A percentile compares a stretch with the other conserved stretches of the same genome.
Conservation (phyloP, 2,797 vertebrate species). For the Spatula versicolor region DNA sequence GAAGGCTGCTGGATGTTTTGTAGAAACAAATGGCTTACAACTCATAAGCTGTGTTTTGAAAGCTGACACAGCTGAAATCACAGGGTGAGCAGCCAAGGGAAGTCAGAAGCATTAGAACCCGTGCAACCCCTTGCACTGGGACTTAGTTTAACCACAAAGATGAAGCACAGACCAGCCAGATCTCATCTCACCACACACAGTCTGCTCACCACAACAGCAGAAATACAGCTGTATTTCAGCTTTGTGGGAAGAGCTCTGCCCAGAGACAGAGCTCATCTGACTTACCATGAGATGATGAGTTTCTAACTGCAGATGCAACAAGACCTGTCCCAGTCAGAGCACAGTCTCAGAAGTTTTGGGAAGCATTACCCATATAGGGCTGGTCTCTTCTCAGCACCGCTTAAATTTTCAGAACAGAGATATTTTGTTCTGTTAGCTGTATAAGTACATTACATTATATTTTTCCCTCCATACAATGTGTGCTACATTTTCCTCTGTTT, state of each 20-base stretch:
- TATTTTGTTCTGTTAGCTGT: background rate
- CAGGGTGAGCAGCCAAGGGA: background rate
- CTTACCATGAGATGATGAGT: background rate
- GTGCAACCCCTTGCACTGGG: accelerated
- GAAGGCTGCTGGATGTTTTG: background rate
- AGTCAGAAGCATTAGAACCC: background rate
- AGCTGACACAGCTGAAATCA: background rate
- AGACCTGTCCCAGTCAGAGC: background rate
- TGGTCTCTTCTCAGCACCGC: background rate
- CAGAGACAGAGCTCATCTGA: background rate
- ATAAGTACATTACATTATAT: background rate
- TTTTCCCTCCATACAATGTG: background rate
- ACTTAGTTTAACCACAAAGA: background rate
- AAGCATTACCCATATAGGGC: background rate
- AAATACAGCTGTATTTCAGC: background rate
- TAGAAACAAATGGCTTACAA: background rate
- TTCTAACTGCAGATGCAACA: background rate
- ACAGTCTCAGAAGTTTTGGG: background rate
- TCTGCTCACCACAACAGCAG: accelerated
- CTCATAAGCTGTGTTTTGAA: background rate
- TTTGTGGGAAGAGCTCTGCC: background rate
- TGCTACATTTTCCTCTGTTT: background rate
- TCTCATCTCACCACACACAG: background rate
- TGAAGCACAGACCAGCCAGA: background rate
- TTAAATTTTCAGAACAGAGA: background rate